phyloP scores from a whole-genome alignment of 2,113 vertebrate genomes.

The Oxygymnocypris stewartii region DNA sequence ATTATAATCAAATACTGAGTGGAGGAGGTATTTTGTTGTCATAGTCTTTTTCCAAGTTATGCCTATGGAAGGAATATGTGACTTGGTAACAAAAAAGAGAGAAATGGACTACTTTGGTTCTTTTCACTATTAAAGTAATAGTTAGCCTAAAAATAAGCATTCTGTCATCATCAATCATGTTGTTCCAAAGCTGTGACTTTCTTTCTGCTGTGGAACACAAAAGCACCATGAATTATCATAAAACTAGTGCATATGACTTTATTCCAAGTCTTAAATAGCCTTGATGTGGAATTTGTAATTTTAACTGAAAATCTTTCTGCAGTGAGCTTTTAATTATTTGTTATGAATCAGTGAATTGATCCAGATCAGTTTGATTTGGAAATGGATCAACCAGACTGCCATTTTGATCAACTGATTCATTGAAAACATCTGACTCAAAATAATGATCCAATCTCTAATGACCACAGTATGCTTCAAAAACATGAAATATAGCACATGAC shows the following conservation, averaged over 20 bases:
- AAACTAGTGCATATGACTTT: background rate
- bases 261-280: background rate
- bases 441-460: background rate
- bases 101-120: background rate
- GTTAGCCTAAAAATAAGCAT: background rate
- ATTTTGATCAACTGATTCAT: background rate
- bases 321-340: background rate
- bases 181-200: background rate
- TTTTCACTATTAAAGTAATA: background rate
- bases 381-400: background rate
- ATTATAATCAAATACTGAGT: background rate
- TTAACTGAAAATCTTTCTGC: background rate
- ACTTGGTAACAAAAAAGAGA: background rate
- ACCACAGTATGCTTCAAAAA: background rate
- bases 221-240: background rate
- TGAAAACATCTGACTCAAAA: background rate
- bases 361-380: background rate
- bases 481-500: constrained; percentile 7
- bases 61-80: background rate
- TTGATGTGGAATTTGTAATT: background rate
- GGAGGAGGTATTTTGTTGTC: background rate
- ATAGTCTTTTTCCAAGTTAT: background rate
- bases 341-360: background rate
- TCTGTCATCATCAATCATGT: background rate
- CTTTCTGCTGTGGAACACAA: background rate